phyloP scores from a whole-genome alignment of 2,888 invertebrate genomes.

The Creontiades dilutus region DNA sequence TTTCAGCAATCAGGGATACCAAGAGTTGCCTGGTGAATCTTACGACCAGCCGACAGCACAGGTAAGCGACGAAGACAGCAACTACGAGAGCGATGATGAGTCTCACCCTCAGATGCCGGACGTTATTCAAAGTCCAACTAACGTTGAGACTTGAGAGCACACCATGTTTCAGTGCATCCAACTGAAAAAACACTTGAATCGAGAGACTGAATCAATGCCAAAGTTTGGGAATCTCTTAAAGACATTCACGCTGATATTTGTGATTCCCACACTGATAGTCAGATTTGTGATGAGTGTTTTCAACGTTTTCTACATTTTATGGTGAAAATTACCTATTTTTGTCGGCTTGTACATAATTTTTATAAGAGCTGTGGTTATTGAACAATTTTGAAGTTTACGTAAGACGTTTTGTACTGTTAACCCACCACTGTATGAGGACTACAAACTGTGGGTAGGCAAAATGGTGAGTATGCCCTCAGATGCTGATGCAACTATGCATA shows the following conservation, averaged over 20 bases:
- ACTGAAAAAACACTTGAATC: neutral
- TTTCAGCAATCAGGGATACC: constrained; percentile 47
- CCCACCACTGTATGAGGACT: no score
- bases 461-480: no score
- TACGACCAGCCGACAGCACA: neutral
- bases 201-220: neutral
- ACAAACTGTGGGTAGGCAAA: no score
- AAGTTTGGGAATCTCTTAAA: neutral
- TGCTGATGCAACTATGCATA: no score
- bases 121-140: neutral
- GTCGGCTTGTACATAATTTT: no score
- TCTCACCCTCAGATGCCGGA: constrained; percentile 31
- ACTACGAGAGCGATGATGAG: constrained; percentile 1
- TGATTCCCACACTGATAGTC: neutral
- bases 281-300: neutral
- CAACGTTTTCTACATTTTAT: neutral
- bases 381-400: no score
- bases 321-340: neutral
- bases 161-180: neutral
- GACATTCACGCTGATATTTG: neutral
- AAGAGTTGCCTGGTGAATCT: constrained; percentile 33
- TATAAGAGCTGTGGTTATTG: no score
- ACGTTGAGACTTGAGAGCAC: constrained; percentile 5
- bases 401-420: no score
- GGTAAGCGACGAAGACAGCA: neutral